Percentiles rank a stretch among this genome's conserved stretches.
Conservation (phyloP, 2,888 invertebrate species). For the Neoascia interrupta region DNA sequence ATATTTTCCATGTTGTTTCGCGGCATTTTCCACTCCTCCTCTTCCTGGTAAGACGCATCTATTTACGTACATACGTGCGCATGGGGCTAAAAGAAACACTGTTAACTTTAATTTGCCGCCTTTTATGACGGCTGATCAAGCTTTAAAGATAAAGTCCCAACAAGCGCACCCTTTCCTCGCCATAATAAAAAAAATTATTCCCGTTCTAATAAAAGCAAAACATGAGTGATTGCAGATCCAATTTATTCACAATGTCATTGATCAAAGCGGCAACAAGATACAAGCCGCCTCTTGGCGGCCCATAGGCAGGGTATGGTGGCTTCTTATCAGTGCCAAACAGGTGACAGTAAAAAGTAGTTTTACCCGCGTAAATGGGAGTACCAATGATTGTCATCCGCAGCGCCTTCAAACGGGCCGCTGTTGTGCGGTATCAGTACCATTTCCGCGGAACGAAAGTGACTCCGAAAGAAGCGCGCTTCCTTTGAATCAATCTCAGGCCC, state of each 20-base stretch:
- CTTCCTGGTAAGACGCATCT: conserved; percentile 24
- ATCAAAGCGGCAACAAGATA: conserved; percentile 64
- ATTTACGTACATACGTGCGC: background rate
- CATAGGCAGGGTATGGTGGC: conserved; percentile 33
- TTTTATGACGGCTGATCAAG: conserved; percentile 68
- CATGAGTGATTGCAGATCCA: conserved; percentile 67
- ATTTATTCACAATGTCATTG: conserved; percentile 62
- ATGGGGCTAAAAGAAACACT: conserved; percentile 39
- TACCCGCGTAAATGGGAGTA: conserved; percentile 68
- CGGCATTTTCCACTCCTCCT: no score
- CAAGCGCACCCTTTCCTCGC: conserved; percentile 50
- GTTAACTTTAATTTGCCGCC: conserved; percentile 67
- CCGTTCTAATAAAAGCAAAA: conserved; percentile 55
- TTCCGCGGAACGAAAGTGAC: conserved; percentile 35
- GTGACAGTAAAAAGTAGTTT: conserved; percentile 68
- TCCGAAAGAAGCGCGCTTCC: conserved; percentile 41
- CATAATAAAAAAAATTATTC: background rate
- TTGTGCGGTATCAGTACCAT: conserved; percentile 36
- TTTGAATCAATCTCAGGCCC: no score
- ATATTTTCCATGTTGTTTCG: background rate
- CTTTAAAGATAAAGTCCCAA: conserved; percentile 63
- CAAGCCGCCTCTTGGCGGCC: conserved; percentile 52
- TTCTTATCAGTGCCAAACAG: conserved; percentile 67
- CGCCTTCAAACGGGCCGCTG: conserved; percentile 59
- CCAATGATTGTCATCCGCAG: conserved; percentile 61